phyloP scores from a whole-genome alignment of 2,888 invertebrate genomes.

The Podabrus alpinus region DNA sequence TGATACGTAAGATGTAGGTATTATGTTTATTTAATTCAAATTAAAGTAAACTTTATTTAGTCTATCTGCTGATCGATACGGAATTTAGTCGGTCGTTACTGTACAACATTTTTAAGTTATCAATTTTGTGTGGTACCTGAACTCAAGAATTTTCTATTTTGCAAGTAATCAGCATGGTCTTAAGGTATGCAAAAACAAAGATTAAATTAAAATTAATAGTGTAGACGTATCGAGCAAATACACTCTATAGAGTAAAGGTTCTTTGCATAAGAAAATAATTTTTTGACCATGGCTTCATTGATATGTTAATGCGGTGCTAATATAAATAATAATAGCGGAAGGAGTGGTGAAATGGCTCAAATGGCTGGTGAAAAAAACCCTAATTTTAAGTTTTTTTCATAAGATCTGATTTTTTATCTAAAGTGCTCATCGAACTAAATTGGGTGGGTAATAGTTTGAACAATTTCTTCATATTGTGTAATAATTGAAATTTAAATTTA shows the following conservation, averaged over 20 bases:
- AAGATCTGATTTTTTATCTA: too few species aligned
- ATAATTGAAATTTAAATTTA: too few species aligned
- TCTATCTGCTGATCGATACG: background rate
- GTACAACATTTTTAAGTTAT: background rate
- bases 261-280: background rate
- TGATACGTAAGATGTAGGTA: background rate
- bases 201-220: background rate
- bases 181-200: background rate
- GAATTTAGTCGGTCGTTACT: background rate
- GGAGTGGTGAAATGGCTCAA: too few species aligned
- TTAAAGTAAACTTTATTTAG: background rate
- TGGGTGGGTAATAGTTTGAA: too few species aligned
- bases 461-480: too few species aligned
- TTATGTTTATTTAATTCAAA: background rate
- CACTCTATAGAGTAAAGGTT: too few species aligned
- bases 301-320: background rate
- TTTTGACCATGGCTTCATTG: background rate
- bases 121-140: background rate
- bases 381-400: too few species aligned
- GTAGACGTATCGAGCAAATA: too few species aligned
- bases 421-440: too few species aligned
- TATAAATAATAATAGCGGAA: too few species aligned
- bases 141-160: background rate
- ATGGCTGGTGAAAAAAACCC: too few species aligned
- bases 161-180: background rate